Conservation (phyloP, 2,888 invertebrate species). For the Hyles lineata region DNA sequence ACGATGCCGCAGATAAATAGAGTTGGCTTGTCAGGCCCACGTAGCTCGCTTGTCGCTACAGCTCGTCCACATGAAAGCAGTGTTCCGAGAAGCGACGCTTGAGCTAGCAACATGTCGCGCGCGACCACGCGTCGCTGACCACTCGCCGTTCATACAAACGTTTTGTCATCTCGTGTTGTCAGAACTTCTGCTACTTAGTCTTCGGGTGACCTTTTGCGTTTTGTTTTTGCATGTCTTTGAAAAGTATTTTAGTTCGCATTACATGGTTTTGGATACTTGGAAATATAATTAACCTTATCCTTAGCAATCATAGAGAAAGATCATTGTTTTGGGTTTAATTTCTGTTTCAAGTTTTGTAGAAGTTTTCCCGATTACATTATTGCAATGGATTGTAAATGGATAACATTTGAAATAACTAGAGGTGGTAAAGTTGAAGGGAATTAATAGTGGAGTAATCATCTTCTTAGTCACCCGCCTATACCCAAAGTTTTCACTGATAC, state of each 20-base stretch:
- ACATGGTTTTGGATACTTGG: neutral
- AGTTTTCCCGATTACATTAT: too few species aligned
- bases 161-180: constrained; percentile 18
- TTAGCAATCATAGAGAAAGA: too few species aligned
- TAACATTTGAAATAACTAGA: too few species aligned
- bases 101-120: constrained; percentile 49
- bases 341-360: too few species aligned
- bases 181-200: constrained; percentile 20
- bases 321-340: too few species aligned
- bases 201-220: constrained; percentile 4
- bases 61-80: constrained; percentile 55
- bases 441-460: too few species aligned
- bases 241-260: neutral
- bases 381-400: too few species aligned
- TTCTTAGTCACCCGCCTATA: too few species aligned
- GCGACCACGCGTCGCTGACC: constrained; percentile 49
- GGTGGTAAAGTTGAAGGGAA: too few species aligned
- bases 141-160: neutral
- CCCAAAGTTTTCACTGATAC: too few species aligned
- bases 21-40: constrained; percentile 25
- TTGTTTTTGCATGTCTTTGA: neutral
- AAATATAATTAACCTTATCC: too few species aligned
- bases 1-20: constrained; percentile 27
- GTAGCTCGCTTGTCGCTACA: constrained; percentile 23
- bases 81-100: constrained; percentile 58